These are phyloP conservation scores for Acrobasis consociella DNA, from an alignment of 2,888 invertebrate genomes.

Conservation along the genomic window DNA sequence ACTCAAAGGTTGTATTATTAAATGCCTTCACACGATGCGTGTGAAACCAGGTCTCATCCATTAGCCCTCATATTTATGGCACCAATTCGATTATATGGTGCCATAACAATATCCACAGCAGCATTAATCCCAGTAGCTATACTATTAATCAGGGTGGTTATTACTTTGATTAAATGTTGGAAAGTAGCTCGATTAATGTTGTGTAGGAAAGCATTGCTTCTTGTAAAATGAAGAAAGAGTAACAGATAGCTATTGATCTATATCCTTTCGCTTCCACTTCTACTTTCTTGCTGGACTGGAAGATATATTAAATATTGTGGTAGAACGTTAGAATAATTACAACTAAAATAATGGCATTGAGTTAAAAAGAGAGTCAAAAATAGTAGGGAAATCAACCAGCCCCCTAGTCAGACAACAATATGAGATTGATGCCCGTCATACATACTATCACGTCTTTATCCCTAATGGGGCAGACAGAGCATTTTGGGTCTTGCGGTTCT, in stretches of 20 bases:
- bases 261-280: neutral
- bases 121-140: slow-evolving; percentile 28
- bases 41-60: slow-evolving; percentile 22
- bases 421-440: too few relatives aligned
- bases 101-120: slow-evolving; percentile 17
- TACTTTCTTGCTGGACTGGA: neutral
- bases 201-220: slow-evolving; percentile 2
- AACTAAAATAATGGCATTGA: neutral
- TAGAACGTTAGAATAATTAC: neutral
- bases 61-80: slow-evolving; percentile 17
- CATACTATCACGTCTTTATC: too few relatives aligned
- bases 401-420: too few relatives aligned
- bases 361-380: too few relatives aligned
- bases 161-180: slow-evolving; percentile 25
- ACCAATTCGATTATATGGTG: slow-evolving; percentile 21
- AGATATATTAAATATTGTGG: too few relatives aligned
- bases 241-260: neutral
- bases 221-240: neutral
- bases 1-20: slow-evolving; percentile 1
- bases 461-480: too few relatives aligned
- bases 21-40: slow-evolving; percentile 17
- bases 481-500: too few relatives aligned
- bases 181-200: slow-evolving; percentile 15
- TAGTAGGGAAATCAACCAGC: too few relatives aligned
- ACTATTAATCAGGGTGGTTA: slow-evolving; percentile 31